Evolutionary conservation across 2,888 invertebrate genomes (phyloP), one percentile per base, ranked within the genome.

Genomic region (Eilema depressum): DNA sequence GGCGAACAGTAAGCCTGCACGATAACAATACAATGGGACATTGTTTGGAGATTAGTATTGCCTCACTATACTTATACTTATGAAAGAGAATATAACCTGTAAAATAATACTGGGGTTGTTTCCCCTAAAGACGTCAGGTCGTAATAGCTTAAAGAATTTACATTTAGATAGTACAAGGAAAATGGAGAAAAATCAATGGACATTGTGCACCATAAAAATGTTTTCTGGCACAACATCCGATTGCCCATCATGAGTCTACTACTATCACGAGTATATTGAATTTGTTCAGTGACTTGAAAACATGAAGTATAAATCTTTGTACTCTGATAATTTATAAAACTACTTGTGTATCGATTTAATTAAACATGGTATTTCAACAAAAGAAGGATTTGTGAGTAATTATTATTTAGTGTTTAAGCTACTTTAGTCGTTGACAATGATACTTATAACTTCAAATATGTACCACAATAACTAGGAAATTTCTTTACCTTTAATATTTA

Each of bases 131-230:
- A 53, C 53, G 8, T 20, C n/a, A n/a, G 53, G n/a, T n/a, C 20
- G 53, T 53, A 53, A 53, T 53, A n/a, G 53, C 53, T 53, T 53
- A 53, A 53, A 53, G n/a, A 53, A 53, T 53, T 53, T 53, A 53
- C 53, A 53, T 53, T 53, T 53, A 53, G 20, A 53, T 53, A 53
- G 53, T 53, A 53, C n/a, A 53, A 53, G 53, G 53, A 53, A 53
- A 53, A 53, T 53, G 53, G n/a, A n/a, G n/a, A 20, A 10, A 41
- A 53, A n/a, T 2, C 53, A n/a, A 53, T 53, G 53, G 53, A 53
- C 53, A 53, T 53, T 53, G n/a, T 53, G n/a, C 53, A 53, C 53
- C 53, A 47, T 47, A 53, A 53, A n/a, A 53, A n/a, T n/a, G 53
- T 53, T 53, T 47, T 7, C 7, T 47, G 7, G 17, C 17, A 47